These are phyloP conservation scores for Notodonta ziczac DNA, from an alignment of 2,888 invertebrate species.

Conservation along the genomic window DNA sequence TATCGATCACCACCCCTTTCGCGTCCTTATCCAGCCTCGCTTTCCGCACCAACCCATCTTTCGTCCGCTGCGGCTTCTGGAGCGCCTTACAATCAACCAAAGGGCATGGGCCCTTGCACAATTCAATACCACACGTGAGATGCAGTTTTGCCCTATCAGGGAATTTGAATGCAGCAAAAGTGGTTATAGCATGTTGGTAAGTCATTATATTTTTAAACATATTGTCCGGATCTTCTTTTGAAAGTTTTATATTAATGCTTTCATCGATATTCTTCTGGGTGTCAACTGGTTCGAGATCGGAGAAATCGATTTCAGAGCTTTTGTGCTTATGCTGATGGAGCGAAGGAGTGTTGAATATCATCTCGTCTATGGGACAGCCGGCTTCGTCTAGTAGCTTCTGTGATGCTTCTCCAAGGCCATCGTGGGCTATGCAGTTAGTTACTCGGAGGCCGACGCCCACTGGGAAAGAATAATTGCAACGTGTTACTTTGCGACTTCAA, in stretches of 20 bases:
- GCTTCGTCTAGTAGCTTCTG: conserved; percentile 89
- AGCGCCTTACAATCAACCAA: conserved; percentile 82
- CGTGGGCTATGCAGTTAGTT: conserved; percentile 91
- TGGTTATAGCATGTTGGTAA: conserved; percentile 82
- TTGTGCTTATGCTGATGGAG: conserved; percentile 70
- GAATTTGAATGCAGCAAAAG: conserved; percentile 93
- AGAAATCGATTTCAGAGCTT: conserved; percentile 68
- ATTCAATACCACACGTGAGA: conserved; percentile 89
- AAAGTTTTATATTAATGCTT: conserved; percentile 54
- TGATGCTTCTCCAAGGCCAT: conserved; percentile 90
- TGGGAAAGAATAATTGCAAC: conserved; percentile 53
- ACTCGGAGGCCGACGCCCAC: conserved; percentile 90
- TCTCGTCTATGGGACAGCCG: conserved; percentile 90
- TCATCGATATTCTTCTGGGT: conserved; percentile 63
- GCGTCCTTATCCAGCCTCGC: conserved; percentile 79
- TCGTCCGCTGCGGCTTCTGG: conserved; percentile 74
- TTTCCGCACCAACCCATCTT: conserved; percentile 74
- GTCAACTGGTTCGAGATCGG: conserved; percentile 66
- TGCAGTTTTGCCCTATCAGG: conserved; percentile 91
- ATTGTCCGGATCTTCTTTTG: conserved; percentile 67
- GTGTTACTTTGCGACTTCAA: not conserved
- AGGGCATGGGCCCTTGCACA: conserved; percentile 90
- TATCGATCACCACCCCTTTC: conserved; percentile 85
- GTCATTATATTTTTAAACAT: conserved; percentile 79
- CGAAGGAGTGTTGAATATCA: conserved; percentile 84